A percentile compares a stretch with the other conserved stretches of the same genome.
Conservation (phyloP, 2,888 invertebrate species). For the Apotomis betuletana region DNA sequence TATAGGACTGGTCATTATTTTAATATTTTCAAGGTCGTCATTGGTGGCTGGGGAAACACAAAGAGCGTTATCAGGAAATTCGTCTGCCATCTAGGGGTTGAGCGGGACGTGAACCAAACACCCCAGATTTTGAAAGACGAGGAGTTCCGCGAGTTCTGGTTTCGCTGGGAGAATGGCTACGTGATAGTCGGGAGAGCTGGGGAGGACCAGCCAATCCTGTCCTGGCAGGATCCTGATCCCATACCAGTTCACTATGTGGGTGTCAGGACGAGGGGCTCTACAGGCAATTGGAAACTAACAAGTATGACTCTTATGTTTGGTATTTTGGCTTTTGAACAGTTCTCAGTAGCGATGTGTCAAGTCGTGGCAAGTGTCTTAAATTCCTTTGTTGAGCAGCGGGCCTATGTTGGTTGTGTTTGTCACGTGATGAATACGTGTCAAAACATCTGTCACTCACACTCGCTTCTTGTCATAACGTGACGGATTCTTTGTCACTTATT, state of each 20-base stretch:
- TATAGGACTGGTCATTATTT: too few species aligned
- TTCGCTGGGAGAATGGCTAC: conserved; percentile 20
- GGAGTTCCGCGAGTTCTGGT: conserved; percentile 24
- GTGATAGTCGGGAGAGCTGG: conserved; percentile 8
- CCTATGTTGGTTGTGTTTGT: too few species aligned
- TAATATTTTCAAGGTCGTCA: conserved; percentile 13
- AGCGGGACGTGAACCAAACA: conserved; percentile 3
- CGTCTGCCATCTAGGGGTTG: background rate
- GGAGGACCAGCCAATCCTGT: conserved; percentile 10
- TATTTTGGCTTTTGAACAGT: too few species aligned
- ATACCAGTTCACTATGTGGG: conserved; percentile 17
- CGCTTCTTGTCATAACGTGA: too few species aligned
- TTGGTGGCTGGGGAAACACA: conserved; percentile 21
- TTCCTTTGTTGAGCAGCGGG: too few species aligned
- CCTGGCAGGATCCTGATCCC: conserved; percentile 21
- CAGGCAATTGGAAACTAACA: conserved; percentile 18
- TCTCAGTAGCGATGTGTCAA: too few species aligned
- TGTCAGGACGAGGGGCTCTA: conserved; percentile 18
- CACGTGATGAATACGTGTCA: too few species aligned
- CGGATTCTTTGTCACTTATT: too few species aligned
- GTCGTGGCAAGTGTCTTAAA: too few species aligned
- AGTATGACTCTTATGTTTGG: background rate
- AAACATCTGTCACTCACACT: too few species aligned
- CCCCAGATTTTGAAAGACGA: conserved; percentile 13
- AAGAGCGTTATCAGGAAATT: conserved; percentile 23